Percentiles rank a stretch among this genome's conserved stretches.
Evolutionary conservation across 1,140 invertebrate species (phyloP).

Genomic region (Bombus sylvicola): DNA sequence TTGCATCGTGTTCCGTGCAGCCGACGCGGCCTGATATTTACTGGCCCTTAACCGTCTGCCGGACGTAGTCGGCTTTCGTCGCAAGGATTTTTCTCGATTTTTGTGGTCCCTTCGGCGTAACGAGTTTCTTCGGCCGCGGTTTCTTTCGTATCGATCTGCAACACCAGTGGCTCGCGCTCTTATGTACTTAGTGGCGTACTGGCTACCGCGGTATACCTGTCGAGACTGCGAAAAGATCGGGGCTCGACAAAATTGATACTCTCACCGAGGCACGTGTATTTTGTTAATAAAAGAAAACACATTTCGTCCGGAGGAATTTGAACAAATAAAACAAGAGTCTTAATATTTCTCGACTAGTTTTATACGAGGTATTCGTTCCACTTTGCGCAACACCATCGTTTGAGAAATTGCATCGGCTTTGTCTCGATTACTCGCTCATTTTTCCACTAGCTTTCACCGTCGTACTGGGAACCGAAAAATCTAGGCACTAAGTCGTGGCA

Average conservation of each 20-base stretch:
- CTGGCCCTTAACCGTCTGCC: conserved; percentile 39
- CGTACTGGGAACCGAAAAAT: background rate
- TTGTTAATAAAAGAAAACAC: background rate
- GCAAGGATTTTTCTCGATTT: conserved; percentile 47
- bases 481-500: background rate
- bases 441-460: background rate
- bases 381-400: background rate
- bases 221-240: background rate
- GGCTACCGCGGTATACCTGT: background rate
- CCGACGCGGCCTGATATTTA: conserved; percentile 54
- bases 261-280: background rate
- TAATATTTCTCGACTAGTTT: background rate
- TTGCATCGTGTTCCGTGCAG: conserved; percentile 56
- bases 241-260: background rate
- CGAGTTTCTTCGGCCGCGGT: background rate
- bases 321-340: background rate
- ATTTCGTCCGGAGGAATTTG: background rate
- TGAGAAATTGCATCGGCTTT: conserved; percentile 8
- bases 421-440: conserved; percentile 1
- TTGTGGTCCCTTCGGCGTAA: conserved; percentile 42
- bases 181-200: background rate
- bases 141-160: conserved; percentile 9
- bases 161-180: background rate
- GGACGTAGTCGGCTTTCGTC: conserved; percentile 32
- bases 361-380: background rate